Evolutionary conservation across 2,797 vertebrate genomes (phyloP).

Genomic region (Phoxinus dragarum): DNA sequence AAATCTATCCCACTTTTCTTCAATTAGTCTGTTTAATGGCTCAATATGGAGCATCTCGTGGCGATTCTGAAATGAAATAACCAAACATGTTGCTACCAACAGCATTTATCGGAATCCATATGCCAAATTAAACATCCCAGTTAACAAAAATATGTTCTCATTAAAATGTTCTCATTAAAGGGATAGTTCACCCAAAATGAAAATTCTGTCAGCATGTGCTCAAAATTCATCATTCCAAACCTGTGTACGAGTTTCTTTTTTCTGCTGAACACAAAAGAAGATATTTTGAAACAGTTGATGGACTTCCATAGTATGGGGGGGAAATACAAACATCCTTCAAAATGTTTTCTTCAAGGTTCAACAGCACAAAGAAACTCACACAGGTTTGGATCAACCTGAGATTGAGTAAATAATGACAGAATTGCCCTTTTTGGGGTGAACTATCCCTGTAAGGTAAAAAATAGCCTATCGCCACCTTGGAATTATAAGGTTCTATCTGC

Average conservation of each 20-base stretch:
- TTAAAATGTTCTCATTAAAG: background rate
- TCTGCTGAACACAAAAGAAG: background rate
- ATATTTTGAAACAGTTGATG: background rate
- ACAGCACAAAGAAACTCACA: background rate
- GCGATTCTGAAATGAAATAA: slow-evolving; percentile 82
- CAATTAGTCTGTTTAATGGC: slow-evolving; percentile 86
- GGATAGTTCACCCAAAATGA: background rate
- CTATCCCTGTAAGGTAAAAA: background rate
- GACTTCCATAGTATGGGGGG: no score
- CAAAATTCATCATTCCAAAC: background rate
- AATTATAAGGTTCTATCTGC: no score
- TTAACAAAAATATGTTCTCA: background rate
- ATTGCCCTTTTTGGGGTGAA: background rate
- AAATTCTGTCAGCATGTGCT: background rate
- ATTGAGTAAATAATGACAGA: background rate
- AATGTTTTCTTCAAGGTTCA: background rate
- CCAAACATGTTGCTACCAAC: background rate
- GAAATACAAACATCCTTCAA: background rate
- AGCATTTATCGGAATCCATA: background rate
- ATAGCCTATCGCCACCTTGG: background rate
- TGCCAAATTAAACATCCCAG: background rate
- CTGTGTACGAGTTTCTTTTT: background rate
- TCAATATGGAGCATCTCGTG: slow-evolving; percentile 94
- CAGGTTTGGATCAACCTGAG: background rate
- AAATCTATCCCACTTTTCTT: slow-evolving; percentile 92